These are phyloP conservation scores for Eupithecia dodoneata DNA, from an alignment of 2,888 invertebrate genomes.

Conservation along the genomic window DNA sequence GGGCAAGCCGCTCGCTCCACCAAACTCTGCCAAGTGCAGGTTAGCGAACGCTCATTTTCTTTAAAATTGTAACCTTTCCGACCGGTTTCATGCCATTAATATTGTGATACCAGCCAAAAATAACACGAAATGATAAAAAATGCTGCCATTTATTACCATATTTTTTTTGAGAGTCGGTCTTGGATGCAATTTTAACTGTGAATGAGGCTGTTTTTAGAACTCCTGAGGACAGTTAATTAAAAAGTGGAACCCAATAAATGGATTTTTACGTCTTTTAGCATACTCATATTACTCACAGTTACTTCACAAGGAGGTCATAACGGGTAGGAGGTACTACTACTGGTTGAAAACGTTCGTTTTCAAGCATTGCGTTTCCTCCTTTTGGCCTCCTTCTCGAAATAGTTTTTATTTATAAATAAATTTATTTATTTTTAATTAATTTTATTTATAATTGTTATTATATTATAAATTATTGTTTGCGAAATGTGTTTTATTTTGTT, in stretches of 20 bases:
- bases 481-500: too few species aligned
- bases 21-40: conserved; percentile 2
- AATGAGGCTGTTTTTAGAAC: conserved; percentile 5
- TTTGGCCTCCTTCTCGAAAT: too few species aligned
- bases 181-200: conserved; percentile 8
- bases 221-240: background rate
- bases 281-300: background rate
- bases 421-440: too few species aligned
- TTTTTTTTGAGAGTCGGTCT: conserved; percentile 15
- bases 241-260: background rate
- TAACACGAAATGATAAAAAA: conserved; percentile 47
- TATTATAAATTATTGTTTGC: too few species aligned
- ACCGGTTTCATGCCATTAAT: conserved; percentile 64
- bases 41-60: conserved; percentile 48
- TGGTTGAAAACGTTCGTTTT: too few species aligned
- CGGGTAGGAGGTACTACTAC: too few species aligned
- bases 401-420: too few species aligned
- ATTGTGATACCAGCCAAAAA: conserved; percentile 58
- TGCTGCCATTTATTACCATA: conserved; percentile 34
- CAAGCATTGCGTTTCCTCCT: too few species aligned
- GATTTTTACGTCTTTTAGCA: background rate
- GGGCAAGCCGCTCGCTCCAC: conserved; percentile 24
- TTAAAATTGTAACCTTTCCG: conserved; percentile 59
- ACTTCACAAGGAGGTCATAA: background rate
- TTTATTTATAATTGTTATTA: too few species aligned